Base-by-base conservation (phyloP, 2,113 vertebrate species). In the Oryzias celebensis region DNA sequence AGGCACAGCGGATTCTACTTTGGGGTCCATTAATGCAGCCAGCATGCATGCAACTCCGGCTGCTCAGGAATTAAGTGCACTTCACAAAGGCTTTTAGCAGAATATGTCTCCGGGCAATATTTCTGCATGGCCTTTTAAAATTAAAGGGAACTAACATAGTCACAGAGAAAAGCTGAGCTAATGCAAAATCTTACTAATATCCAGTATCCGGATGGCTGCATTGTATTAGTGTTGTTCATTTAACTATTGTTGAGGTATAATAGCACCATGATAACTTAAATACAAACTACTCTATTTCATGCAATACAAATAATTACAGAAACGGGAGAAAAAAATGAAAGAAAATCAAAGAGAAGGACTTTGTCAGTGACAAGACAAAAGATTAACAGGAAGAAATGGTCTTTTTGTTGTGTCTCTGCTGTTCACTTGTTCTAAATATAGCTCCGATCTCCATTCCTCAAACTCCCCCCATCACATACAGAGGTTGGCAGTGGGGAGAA, bases 391-490 rank as follows among this genome's bases (percentile, higher is more conserved):
- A 62, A 18, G 61, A 67, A 75, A 64, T 75, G 12, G 54, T 71
- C 15, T 67, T 65, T 65, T 62, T 70, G 43, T 69, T 59, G 26
- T 76, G 65, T 65, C 62, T 67, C 53, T 77, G 58, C 71, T 49
- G 55, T 78, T 82, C 41, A 52, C 18, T 58, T 36, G 6, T 28
- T 87, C 88, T 90, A 91, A 85, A 88, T 84, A 85, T 90, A 91
- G 81, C 73, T 77, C 62, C 62, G 49, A 64, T 7, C 64, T 75
- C 49, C 73, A 77, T 65, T 64, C 50, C 56, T 72, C 26, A 66
- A 65, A 61, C 59, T 24, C 73, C 58, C 71, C 64, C 72, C 75
- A 31, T 77, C 72, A 58, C 78, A 72, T 69, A 60, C 76, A 68
- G 52, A 65, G 68, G 57, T 60, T 78, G 78, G 75, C 65, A 71